phyloP scores from a whole-genome alignment of 2,888 invertebrate species.

The Paralinhomoeus sp. region DNA sequence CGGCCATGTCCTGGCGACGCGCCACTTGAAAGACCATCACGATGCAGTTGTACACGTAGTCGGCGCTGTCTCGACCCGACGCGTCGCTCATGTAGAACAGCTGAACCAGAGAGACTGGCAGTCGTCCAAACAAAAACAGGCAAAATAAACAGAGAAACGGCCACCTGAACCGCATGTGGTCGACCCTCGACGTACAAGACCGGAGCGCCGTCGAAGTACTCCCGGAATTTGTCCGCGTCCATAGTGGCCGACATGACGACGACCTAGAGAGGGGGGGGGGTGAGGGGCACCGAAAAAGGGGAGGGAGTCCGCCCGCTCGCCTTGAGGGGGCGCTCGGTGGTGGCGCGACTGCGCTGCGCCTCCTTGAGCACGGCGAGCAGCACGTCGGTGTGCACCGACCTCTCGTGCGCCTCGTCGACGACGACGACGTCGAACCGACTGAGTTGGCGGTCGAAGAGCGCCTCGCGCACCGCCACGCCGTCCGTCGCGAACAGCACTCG shows the following conservation, averaged over 20 bases:
- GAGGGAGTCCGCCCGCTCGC: not conserved
- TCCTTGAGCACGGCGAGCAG: slow-evolving; percentile 43
- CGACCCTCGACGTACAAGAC: slow-evolving; percentile 72
- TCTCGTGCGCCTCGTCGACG: slow-evolving; percentile 52
- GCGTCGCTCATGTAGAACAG: no score
- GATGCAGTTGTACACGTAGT: no score
- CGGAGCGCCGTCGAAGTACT: slow-evolving; percentile 62
- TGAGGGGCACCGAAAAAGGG: no score
- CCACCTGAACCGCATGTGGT: slow-evolving; percentile 42
- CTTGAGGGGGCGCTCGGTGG: not conserved
- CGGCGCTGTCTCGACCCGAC: no score
- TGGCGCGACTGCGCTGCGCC: slow-evolving; percentile 1
- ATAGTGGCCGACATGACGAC: slow-evolving; percentile 85
- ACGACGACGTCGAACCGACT: slow-evolving; percentile 31
- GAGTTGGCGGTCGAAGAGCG: slow-evolving; percentile 73
- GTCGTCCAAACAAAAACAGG: no score
- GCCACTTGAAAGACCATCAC: no score
- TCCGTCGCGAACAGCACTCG: slow-evolving; percentile 63
- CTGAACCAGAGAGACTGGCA: no score
- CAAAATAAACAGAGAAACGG: no score
- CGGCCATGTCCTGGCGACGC: slow-evolving; percentile 1
- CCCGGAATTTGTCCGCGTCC: slow-evolving; percentile 68
- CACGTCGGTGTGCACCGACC: slow-evolving; percentile 73
- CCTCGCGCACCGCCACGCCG: slow-evolving; percentile 71
- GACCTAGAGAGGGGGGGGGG: no score